These are phyloP conservation scores for Drosophila obscura DNA, from an alignment of 1,140 invertebrate species.

Conservation along the genomic window DNA sequence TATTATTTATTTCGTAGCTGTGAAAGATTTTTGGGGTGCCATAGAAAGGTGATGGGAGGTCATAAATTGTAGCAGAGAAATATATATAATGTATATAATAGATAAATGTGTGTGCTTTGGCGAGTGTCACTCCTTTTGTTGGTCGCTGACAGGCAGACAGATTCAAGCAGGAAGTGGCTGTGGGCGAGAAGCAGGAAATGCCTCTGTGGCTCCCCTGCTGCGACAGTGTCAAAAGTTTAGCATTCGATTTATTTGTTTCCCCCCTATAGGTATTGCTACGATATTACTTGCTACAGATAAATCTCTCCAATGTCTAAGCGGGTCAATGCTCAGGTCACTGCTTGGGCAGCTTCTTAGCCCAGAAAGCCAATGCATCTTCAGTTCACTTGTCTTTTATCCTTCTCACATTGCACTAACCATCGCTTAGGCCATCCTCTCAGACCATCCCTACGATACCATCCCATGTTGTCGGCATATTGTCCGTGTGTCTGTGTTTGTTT, in stretches of 20 bases:
- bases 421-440: constrained; percentile 15
- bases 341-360: constrained; percentile 38
- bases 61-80: constrained; percentile 55
- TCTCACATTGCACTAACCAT: constrained; percentile 31
- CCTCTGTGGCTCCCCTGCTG: constrained; percentile 54
- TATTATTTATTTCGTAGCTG: constrained; percentile 65
- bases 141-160: constrained; percentile 58
- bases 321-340: constrained; percentile 68
- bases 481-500: constrained; percentile 41
- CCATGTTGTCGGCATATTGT: constrained; percentile 12
- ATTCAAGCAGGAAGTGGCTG: constrained; percentile 56
- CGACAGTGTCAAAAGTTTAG: constrained; percentile 76
- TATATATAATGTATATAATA: not conserved
- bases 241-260: constrained; percentile 67
- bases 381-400: constrained; percentile 10
- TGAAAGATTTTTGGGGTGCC: constrained; percentile 55
- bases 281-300: constrained; percentile 48
- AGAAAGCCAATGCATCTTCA: constrained; percentile 41
- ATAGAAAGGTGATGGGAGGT: constrained; percentile 50
- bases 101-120: constrained; percentile 11
- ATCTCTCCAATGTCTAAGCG: constrained; percentile 61
- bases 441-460: not conserved
- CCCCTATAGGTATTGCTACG: constrained; percentile 28
- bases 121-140: constrained; percentile 62
- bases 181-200: constrained; percentile 39